phyloP scores from a whole-genome alignment of 1,140 invertebrate species.

The Frieseomelitta varia region DNA sequence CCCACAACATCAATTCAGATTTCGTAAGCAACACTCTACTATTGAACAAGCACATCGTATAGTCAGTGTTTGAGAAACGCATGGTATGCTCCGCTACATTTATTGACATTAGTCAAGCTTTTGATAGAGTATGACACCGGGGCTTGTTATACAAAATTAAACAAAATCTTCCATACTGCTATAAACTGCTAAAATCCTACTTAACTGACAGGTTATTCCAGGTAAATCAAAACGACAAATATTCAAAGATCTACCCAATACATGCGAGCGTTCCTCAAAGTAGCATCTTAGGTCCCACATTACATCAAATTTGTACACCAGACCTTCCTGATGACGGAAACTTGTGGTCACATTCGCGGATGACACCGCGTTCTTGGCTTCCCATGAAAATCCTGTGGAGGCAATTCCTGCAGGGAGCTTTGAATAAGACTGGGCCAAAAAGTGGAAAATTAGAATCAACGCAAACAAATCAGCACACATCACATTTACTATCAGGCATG shows the following conservation, averaged over 20 bases:
- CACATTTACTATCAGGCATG: no score
- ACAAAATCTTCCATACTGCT: background rate
- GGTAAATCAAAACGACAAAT: background rate
- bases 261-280: background rate
- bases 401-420: no score
- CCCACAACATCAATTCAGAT: background rate
- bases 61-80: no score
- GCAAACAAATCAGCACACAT: no score
- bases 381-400: no score
- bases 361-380: no score
- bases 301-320: background rate
- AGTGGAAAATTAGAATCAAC: no score
- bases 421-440: no score
- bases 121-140: background rate
- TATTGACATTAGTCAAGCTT: background rate
- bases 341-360: no score
- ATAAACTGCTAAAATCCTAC: background rate
- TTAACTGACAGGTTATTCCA: constrained; percentile 4
- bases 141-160: background rate
- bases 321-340: no score
- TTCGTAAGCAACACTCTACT: background rate
- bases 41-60: background rate
- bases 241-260: background rate
- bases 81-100: no score
- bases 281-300: background rate